Evolutionary conservation across 1,140 invertebrate species (phyloP).

Genomic region (Eubasilissa regina): DNA sequence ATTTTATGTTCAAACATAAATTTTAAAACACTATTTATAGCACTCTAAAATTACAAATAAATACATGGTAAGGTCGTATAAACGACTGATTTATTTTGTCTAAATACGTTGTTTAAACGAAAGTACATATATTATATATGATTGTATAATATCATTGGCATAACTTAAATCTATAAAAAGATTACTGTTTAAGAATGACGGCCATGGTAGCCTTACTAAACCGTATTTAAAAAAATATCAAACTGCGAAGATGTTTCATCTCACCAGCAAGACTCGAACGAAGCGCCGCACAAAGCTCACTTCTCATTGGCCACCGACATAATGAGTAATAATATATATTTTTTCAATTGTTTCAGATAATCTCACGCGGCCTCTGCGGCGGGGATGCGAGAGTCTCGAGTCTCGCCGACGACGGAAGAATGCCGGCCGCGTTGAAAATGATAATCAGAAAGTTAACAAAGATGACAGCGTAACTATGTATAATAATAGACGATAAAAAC

Average conservation of each 20-base stretch:
- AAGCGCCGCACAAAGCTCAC: background rate
- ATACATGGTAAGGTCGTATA: too few species aligned
- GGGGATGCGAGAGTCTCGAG: slow-evolving; percentile 3
- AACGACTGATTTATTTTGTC: too few species aligned
- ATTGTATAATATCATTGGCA: too few species aligned
- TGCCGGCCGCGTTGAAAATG: slow-evolving; percentile 4
- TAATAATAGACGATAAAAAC: slow-evolving; percentile 17
- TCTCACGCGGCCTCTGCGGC: background rate
- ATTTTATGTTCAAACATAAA: too few species aligned
- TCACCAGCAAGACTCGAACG: background rate
- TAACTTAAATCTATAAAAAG: too few species aligned
- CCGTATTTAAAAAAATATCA: too few species aligned
- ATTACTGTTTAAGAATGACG: too few species aligned
- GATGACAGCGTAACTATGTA: background rate
- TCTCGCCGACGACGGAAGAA: slow-evolving; percentile 3
- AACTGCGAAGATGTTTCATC: background rate
- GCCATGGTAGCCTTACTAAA: too few species aligned
- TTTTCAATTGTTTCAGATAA: slow-evolving; percentile 24
- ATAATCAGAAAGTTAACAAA: slow-evolving; percentile 26
- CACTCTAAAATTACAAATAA: too few species aligned
- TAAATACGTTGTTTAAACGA: too few species aligned
- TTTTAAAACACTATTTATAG: too few species aligned
- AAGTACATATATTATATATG: too few species aligned
- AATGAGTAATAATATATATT: background rate
- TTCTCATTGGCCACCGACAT: slow-evolving; percentile 6